Evolutionary conservation across 2,888 invertebrate species (phyloP).

Genomic region (Dione juno): DNA sequence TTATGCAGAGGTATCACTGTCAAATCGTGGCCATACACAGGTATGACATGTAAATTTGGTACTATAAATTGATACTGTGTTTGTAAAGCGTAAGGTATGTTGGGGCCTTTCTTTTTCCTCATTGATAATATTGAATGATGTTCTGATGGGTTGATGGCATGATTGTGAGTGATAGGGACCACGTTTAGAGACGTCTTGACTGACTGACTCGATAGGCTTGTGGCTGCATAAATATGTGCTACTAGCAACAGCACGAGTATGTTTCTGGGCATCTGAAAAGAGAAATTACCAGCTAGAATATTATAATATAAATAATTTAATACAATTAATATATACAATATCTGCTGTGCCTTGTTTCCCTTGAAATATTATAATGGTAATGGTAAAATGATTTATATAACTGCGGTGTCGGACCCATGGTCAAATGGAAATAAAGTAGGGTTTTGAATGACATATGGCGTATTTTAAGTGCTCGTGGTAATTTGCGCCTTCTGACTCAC

Average conservation of each 20-base stretch:
- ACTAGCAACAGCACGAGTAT: slow-evolving; percentile 51
- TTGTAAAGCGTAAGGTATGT: slow-evolving; percentile 56
- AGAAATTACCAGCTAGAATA: neutral
- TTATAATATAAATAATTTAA: too few species aligned
- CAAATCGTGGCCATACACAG: slow-evolving; percentile 66
- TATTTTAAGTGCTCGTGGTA: too few species aligned
- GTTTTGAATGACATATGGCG: too few species aligned
- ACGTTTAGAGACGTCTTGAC: slow-evolving; percentile 43
- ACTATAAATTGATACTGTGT: slow-evolving; percentile 56
- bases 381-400: too few species aligned
- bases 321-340: too few species aligned
- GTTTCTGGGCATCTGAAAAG: slow-evolving; percentile 59
- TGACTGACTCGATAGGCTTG: slow-evolving; percentile 51
- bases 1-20: slow-evolving; percentile 71
- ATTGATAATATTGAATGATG: slow-evolving; percentile 38
- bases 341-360: too few species aligned
- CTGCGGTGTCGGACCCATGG: too few species aligned
- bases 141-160: slow-evolving; percentile 39
- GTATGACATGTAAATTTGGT: slow-evolving; percentile 66
- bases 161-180: slow-evolving; percentile 39
- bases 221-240: slow-evolving; percentile 49
- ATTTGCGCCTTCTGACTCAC: too few species aligned
- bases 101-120: slow-evolving; percentile 57
- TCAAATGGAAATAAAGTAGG: too few species aligned
- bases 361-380: too few species aligned